Base-by-base conservation (phyloP, 2,797 vertebrate genomes). In the Ctenochaetus hawaiiensis region DNA sequence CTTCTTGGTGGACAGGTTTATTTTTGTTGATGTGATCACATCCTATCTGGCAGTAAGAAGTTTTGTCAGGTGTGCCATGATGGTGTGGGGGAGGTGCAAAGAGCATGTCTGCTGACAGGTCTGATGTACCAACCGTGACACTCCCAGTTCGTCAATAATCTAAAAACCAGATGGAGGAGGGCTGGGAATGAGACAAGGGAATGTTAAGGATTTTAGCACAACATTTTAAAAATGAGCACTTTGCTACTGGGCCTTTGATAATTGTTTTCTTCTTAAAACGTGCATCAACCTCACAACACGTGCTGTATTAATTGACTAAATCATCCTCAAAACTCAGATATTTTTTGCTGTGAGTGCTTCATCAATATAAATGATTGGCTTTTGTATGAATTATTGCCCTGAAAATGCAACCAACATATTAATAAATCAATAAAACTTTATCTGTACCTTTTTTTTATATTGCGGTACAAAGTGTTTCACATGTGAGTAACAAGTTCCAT, bases 161-260 rank as follows among this genome's bases (percentile, higher is more conserved):
- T 82, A 90, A 84, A 93, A 92, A 93, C 68, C 94, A 95, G 91
- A 93, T 94, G 92, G 76, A 78, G 78, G 26, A 75, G 67, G 52
- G 60, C 85, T 72, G 79, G 69, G 74, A 78, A 82, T 72, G 87
- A 91, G 84, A 87, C 80, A 67, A 26, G 67, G 81, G 80, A 75
- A 85, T 90, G 84, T 84, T 74, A 44, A 68, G 81, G 79, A 81
- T 63, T 80, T 58, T 61, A 74, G 76, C 67, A 71, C 18, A 79
- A 60, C 65, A 43, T 78, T 83, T 81, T 59, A 57, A 80, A 82
- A 75, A 71, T 73, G 64, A 79, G 39, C 44, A n/a, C 47, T 69
- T 73, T 48, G 49, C 51, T 48, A 20, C 30, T 16, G 14, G 48
- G 43, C 17, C 37, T 52, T 10, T 45, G 22, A 26, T 26, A 12